Percentiles rank a stretch among this genome's conserved stretches.
Conservation (phyloP, 2,113 vertebrate genomes). For the Gobiocypris rarus region DNA sequence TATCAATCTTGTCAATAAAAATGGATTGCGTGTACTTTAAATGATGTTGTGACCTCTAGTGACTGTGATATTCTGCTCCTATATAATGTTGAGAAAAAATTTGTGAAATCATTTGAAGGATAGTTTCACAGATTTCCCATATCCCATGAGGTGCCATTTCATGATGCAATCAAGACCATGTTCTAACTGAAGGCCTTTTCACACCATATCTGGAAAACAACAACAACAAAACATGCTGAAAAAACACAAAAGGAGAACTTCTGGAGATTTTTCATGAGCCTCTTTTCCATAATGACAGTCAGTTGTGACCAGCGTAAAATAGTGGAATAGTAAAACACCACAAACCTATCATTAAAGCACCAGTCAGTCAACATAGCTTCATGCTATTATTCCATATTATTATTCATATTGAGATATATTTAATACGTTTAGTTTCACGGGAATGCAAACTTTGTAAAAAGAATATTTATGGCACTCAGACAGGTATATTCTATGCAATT, state of each 20-base stretch:
- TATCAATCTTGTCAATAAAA: slow-evolving; percentile 60
- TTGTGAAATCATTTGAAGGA: background rate
- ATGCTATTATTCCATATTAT: too few relatives aligned
- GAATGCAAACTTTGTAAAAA: too few relatives aligned
- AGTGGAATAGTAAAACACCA: too few relatives aligned
- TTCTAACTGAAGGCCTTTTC: background rate
- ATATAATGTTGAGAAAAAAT: background rate
- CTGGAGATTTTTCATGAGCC: background rate
- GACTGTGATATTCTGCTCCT: slow-evolving; percentile 4
- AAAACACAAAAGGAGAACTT: background rate
- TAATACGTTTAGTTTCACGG: too few relatives aligned
- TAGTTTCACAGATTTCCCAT: background rate
- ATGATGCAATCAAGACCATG: background rate
- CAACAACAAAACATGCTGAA: background rate
- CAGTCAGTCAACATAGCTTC: too few relatives aligned
- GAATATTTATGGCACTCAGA: too few relatives aligned
- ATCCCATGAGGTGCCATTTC: background rate
- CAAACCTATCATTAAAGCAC: too few relatives aligned
- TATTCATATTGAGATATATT: too few relatives aligned
- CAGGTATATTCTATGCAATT: too few relatives aligned
- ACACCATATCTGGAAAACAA: background rate
- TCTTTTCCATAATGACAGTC: background rate
- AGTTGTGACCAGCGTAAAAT: background rate
- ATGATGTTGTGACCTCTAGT: background rate
- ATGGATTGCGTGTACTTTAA: slow-evolving; percentile 38